Base-by-base conservation (phyloP, 2,113 vertebrate species). In the Ciconia boyciana region DNA sequence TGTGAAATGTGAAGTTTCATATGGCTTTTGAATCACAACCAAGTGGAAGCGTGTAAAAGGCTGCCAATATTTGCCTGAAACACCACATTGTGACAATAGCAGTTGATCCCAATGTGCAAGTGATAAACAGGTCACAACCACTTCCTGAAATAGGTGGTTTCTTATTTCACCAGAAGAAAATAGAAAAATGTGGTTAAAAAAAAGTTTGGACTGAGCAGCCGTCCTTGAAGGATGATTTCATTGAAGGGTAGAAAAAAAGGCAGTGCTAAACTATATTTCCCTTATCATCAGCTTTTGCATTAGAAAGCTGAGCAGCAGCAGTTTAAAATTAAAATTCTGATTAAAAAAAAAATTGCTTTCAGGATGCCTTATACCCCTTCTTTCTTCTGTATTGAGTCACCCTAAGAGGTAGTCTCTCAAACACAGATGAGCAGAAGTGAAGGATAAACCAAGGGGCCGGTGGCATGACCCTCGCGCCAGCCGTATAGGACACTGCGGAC, bases 401-500 rank as follows among this genome's bases (percentile, higher is more conserved):
- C 8, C 26, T 26, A 48, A 41, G 16, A 60, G 20, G 21, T 16
- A 74, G 12, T 4, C 1, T 41, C 51, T 71, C 20, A 65, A 68
- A 39, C 7, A 34, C 20, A 22, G 36, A 39, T 9, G 4, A 8
- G 14, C 14, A 32, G 26, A 52, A 86, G 24, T 5, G 22, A 80
- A 69, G n/a, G 32, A 18, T 36, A 39, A 39, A 39, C 36, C 49
- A n/a, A 64, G 26, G 19, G 13, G 22, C 32, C 7, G 36, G 51
- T 52, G 24, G 4, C 34, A 20, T 1, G 16, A 44, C 17, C 12
- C 3, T 1, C 49, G 28, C 49, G 29, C 31, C 17, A 34, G 61
- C 16, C 2, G 1, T 7, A 4, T 0, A 39, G 22, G 68, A 25
- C 20, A 16, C 14, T 2, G 28, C 1, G 1, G 43, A 43, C 21